phyloP scores from a whole-genome alignment of 2,888 invertebrate genomes.

The Cenopis cana region DNA sequence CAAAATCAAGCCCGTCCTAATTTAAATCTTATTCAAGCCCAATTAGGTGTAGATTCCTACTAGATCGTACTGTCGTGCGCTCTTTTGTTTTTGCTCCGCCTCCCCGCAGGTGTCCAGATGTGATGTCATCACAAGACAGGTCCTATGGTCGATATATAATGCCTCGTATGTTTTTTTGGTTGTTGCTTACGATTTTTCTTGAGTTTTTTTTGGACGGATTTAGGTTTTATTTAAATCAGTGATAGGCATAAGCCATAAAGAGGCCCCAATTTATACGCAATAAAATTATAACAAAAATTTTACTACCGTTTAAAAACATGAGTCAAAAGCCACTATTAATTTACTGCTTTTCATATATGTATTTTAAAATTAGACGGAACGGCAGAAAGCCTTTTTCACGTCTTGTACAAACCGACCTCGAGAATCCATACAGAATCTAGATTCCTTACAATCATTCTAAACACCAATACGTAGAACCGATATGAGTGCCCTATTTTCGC shows the following conservation, averaged over 20 bases:
- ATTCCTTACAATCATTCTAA: neutral
- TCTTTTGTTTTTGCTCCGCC: conserved; percentile 8
- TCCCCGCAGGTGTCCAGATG: conserved; percentile 22
- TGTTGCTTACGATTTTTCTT: conserved; percentile 14
- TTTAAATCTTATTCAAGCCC: neutral
- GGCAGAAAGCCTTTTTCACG: no score
- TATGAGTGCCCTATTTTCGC: neutral
- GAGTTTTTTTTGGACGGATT: conserved; percentile 13
- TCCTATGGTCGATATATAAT: conserved; percentile 17
- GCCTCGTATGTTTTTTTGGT: conserved; percentile 18
- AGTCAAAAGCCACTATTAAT: neutral
- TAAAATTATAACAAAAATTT: neutral
- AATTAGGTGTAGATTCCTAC: conserved; percentile 1
- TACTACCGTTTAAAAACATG: neutral
- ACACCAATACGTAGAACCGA: neutral
- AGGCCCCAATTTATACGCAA: neutral
- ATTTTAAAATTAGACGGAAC: no score
- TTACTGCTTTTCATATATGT: neutral
- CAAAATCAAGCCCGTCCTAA: conserved; percentile 1
- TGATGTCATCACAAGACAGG: conserved; percentile 34
- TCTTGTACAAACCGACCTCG: neutral
- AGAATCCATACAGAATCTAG: neutral
- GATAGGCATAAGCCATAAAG: conserved; percentile 23
- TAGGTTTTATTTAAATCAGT: conserved; percentile 15
- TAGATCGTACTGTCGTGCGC: neutral